Percentiles rank a stretch among this genome's conserved stretches.
Evolutionary conservation across 2,113 vertebrate species (phyloP).

Genomic region (Tonatia bakeri): DNA sequence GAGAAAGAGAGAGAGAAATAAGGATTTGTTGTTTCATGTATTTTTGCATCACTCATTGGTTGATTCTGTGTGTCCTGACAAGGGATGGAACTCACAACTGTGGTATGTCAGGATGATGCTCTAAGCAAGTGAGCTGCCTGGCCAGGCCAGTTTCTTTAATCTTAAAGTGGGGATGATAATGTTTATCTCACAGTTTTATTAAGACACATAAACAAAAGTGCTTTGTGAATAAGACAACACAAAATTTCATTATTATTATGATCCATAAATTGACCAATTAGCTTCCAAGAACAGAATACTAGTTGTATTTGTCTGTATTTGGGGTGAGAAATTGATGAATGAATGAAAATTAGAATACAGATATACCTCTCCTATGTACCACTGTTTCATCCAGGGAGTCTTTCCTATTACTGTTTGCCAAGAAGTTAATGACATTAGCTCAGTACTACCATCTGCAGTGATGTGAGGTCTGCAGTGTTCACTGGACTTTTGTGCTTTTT

Average conservation of each 20-base stretch:
- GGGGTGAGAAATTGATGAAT: slow-evolving; percentile 23
- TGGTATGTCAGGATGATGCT: too few relatives aligned
- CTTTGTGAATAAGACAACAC: background rate
- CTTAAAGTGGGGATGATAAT: background rate
- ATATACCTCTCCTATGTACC: background rate
- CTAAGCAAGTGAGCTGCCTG: too few relatives aligned
- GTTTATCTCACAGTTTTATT: background rate
- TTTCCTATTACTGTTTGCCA: slow-evolving; percentile 5
- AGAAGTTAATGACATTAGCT: slow-evolving; percentile 12
- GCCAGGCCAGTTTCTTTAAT: background rate
- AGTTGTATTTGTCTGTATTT: slow-evolving; percentile 3
- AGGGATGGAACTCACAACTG: too few relatives aligned
- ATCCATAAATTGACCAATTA: slow-evolving; percentile 29
- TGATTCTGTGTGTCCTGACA: too few relatives aligned
- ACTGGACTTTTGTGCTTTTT: slow-evolving; percentile 8
- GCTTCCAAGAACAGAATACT: slow-evolving; percentile 26
- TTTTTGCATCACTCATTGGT: background rate
- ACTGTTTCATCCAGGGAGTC: slow-evolving; percentile 29
- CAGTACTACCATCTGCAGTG: background rate
- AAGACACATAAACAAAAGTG: slow-evolving; percentile 20
- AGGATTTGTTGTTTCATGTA: too few relatives aligned
- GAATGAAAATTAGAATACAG: slow-evolving; percentile 39
- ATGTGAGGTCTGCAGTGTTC: background rate
- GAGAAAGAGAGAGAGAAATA: too few relatives aligned
- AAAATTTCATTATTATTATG: slow-evolving; percentile 18